Evolutionary conservation across 2,113 vertebrate species (phyloP).

Genomic region (Lamprotornis superbus): DNA sequence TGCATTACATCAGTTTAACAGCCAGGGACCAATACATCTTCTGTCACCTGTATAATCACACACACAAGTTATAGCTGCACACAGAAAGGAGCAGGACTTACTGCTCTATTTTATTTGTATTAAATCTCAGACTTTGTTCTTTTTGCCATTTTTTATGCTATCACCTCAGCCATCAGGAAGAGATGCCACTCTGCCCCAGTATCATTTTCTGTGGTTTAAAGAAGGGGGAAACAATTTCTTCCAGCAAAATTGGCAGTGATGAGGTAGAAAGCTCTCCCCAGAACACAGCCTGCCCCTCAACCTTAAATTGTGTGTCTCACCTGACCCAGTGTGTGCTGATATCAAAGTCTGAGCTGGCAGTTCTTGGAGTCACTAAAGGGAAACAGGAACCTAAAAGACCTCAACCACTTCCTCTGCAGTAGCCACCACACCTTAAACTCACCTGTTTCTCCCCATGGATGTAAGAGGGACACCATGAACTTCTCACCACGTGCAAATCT

Average conservation of each 20-base stretch:
- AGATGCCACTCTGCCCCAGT: fast-evolving
- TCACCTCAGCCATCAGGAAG: not conserved
- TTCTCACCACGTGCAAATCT: not conserved
- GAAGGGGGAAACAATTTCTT: not conserved
- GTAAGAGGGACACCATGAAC: not conserved
- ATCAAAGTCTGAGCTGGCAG: not conserved
- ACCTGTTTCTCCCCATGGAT: not conserved
- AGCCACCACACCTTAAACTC: not conserved
- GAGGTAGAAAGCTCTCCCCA: not conserved
- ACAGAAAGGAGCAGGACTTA: not conserved
- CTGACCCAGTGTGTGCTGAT: fast-evolving
- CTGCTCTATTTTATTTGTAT: not conserved
- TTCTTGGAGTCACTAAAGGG: not conserved
- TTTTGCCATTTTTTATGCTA: not conserved
- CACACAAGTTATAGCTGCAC: not conserved
- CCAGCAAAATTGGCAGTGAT: not conserved
- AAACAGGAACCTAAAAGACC: not conserved
- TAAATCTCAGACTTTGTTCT: not conserved
- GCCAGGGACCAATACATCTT: not conserved
- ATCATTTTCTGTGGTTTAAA: not conserved
- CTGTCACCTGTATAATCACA: not conserved
- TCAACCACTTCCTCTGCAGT: not conserved
- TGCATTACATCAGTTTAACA: not conserved
- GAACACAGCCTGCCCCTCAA: not conserved
- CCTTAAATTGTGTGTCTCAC: not conserved